These are phyloP conservation scores for Neosilurus hyrtlii DNA, from an alignment of 2,797 vertebrate genomes.

Conservation along the genomic window DNA sequence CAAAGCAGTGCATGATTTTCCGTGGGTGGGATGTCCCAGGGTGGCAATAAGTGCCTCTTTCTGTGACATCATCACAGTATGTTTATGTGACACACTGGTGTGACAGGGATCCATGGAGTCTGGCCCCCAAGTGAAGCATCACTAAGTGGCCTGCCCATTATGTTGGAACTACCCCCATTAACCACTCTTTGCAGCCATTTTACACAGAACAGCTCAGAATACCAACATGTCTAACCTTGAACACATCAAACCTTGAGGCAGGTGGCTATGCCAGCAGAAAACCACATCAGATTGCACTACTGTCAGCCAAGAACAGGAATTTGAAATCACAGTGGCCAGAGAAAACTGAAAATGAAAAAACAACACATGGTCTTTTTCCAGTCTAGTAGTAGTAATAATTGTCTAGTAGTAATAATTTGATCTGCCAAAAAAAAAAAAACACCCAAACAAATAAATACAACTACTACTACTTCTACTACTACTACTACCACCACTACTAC, in stretches of 20 bases:
- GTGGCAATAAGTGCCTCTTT: no score
- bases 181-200: neutral
- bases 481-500: no score
- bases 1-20: no score
- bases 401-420: neutral
- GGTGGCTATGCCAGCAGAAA: neutral
- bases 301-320: conserved; percentile 6
- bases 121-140: no score
- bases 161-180: neutral
- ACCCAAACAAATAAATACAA: no score
- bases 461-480: no score
- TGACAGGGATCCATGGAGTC: no score
- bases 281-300: neutral
- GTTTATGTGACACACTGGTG: no score
- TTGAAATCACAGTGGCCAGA: neutral
- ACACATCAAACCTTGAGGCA: neutral
- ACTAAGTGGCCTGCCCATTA: no score
- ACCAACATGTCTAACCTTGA: neutral
- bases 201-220: neutral
- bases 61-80: no score
- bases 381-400: conserved; percentile 17
- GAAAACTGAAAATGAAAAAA: neutral
- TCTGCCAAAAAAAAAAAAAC: no score
- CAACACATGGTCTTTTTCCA: neutral
- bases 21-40: no score